Evolutionary conservation across 2,113 vertebrate genomes (phyloP).

Genomic region (Mugil cephalus): DNA sequence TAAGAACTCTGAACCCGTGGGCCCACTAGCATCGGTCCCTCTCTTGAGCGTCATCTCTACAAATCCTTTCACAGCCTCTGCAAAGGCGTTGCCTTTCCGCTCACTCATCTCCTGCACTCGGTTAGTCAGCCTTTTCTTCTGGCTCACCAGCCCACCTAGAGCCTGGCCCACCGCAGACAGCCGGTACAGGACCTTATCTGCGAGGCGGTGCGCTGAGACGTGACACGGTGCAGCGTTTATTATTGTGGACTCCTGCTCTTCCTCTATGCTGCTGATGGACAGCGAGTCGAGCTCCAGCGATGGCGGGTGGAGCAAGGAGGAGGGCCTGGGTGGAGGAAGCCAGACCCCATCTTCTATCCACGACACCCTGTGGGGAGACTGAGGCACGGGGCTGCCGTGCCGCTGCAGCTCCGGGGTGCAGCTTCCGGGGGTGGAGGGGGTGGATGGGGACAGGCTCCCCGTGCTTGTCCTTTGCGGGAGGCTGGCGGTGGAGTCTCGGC

Average conservation of each 20-base stretch:
- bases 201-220: slow-evolving; percentile 61
- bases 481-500: slow-evolving; percentile 23
- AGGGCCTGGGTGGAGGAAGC: slow-evolving; percentile 66
- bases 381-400: slow-evolving; percentile 50
- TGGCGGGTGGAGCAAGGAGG: slow-evolving; percentile 60
- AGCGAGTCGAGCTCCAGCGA: slow-evolving; percentile 79
- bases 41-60: slow-evolving; percentile 66
- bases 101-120: slow-evolving; percentile 85
- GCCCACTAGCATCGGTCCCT: slow-evolving; percentile 17
- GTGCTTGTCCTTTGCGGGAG: slow-evolving; percentile 11
- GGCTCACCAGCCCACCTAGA: slow-evolving; percentile 81
- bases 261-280: slow-evolving; percentile 85
- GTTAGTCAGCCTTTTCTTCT: slow-evolving; percentile 80
- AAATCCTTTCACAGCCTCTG: slow-evolving; percentile 78
- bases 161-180: slow-evolving; percentile 85
- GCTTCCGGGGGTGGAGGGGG: slow-evolving; percentile 5
- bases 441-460: slow-evolving; percentile 15
- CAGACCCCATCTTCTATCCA: slow-evolving; percentile 87
- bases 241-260: slow-evolving; percentile 76
- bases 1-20: slow-evolving; percentile 83
- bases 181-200: slow-evolving; percentile 84
- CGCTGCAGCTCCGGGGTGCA: slow-evolving; percentile 28
- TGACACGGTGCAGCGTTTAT: slow-evolving; percentile 27
- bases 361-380: slow-evolving; percentile 86
- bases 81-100: slow-evolving; percentile 76